Evolutionary conservation across 1,140 invertebrate species (phyloP).

Genomic region (Psix sp.): DNA sequence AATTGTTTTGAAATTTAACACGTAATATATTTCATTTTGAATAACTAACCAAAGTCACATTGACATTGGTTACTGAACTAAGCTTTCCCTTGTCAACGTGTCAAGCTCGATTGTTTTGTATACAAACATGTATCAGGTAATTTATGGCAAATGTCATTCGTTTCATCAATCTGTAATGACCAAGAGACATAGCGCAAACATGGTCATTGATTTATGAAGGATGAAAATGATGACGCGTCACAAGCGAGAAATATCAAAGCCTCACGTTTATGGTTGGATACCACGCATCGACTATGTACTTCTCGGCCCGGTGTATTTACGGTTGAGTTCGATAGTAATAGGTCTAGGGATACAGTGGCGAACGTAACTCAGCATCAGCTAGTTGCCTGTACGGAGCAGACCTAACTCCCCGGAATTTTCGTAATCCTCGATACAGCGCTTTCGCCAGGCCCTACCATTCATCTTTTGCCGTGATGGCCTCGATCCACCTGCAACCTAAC

Average conservation of each 20-base stretch:
- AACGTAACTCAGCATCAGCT: constrained; percentile 72
- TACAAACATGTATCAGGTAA: constrained; percentile 2
- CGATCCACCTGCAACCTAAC: constrained; percentile 49
- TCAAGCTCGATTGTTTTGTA: constrained; percentile 8
- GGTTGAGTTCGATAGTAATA: constrained; percentile 65
- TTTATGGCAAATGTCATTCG: constrained; percentile 28
- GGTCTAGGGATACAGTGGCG: constrained; percentile 67
- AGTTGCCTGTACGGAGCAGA: constrained; percentile 57
- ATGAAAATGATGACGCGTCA: constrained; percentile 35
- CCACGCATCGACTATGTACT: constrained; percentile 26
- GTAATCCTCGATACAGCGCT: constrained; percentile 68
- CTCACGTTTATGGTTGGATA: constrained; percentile 26
- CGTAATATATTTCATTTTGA: too few species aligned
- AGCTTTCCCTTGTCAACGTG: background rate
- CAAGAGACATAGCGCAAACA: constrained; percentile 33
- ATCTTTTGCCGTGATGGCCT: constrained; percentile 59
- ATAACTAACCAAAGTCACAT: too few species aligned
- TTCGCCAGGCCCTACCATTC: constrained; percentile 61
- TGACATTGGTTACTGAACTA: constrained; percentile 2
- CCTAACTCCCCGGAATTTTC: constrained; percentile 62
- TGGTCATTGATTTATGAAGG: constrained; percentile 40
- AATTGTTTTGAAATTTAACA: too few species aligned
- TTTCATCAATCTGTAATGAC: constrained; percentile 47
- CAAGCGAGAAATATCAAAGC: constrained; percentile 52
- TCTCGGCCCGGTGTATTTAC: constrained; percentile 63